A percentile compares a stretch with the other conserved stretches of the same genome.
These are phyloP conservation scores for Drosophila anceps DNA, from an alignment of 2,888 invertebrate species.

Conservation along the genomic window DNA sequence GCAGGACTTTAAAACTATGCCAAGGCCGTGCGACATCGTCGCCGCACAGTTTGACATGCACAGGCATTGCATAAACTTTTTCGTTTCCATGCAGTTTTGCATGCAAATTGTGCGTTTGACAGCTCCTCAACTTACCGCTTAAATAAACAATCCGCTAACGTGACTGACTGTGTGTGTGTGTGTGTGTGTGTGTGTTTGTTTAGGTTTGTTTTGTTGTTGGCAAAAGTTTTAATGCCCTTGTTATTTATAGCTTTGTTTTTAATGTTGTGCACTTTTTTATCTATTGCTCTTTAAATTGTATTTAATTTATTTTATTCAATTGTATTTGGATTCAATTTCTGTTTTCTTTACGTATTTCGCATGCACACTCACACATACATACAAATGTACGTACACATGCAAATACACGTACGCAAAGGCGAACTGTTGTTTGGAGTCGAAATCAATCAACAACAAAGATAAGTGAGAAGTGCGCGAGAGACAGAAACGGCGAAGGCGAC, in stretches of 20 bases:
- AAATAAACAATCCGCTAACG: constrained; percentile 42
- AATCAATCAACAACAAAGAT: constrained; percentile 61
- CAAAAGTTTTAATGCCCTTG: constrained; percentile 44
- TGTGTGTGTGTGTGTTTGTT: constrained; percentile 7
- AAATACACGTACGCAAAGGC: constrained; percentile 29
- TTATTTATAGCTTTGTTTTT: constrained; percentile 19
- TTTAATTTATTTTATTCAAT: constrained; percentile 35
- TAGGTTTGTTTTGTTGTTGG: constrained; percentile 16
- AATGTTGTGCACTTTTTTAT: constrained; percentile 36
- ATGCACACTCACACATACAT: constrained; percentile 14
- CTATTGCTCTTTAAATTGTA: constrained; percentile 50
- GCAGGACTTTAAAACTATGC: constrained; percentile 44
- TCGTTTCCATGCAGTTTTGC: constrained; percentile 34
- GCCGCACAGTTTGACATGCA: constrained; percentile 37
- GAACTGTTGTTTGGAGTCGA: constrained; percentile 44
- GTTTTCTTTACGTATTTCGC: constrained; percentile 43
- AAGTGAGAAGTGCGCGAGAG: constrained; percentile 27
- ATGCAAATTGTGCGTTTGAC: constrained; percentile 23
- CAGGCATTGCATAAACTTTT: constrained; percentile 18
- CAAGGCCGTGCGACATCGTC: constrained; percentile 33
- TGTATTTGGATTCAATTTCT: constrained; percentile 43
- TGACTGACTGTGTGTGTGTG: constrained; percentile 5
- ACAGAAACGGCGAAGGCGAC: constrained; percentile 23
- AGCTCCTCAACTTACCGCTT: constrained; percentile 63
- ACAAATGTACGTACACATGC: constrained; percentile 2